These are phyloP conservation scores for Callitettix versicolor DNA, from an alignment of 1,140 invertebrate genomes.

Conservation along the genomic window DNA sequence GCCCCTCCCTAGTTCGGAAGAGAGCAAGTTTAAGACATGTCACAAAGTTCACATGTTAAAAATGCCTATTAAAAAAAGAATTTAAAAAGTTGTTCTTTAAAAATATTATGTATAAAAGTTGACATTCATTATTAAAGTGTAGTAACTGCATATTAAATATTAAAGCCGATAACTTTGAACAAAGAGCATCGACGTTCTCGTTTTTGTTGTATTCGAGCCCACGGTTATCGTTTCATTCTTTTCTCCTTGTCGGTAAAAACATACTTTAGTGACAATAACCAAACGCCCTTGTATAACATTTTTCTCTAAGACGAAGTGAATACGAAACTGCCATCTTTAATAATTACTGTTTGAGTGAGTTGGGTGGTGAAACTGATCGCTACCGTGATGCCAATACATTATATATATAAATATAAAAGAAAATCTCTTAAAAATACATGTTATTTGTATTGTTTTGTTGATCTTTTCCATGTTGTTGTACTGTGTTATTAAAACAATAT, in stretches of 20 bases:
- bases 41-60: background rate
- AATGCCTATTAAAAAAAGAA: slow-evolving; percentile 5
- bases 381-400: slow-evolving; percentile 9
- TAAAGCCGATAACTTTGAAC: slow-evolving; percentile 2
- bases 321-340: slow-evolving; percentile 14
- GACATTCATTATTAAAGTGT: slow-evolving; percentile 18
- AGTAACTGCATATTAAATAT: slow-evolving; percentile 13
- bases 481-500: slow-evolving; percentile 13
- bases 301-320: slow-evolving; percentile 12
- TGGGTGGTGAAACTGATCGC: background rate
- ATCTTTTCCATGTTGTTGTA: slow-evolving; percentile 15
- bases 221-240: too few species aligned
- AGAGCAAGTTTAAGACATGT: background rate
- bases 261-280: slow-evolving; percentile 16
- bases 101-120: slow-evolving; percentile 18
- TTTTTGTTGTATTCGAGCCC: too few species aligned
- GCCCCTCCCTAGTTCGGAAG: slow-evolving; percentile 3
- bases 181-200: background rate
- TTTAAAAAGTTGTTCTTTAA: slow-evolving; percentile 10
- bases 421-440: slow-evolving; percentile 1
- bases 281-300: background rate
- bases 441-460: slow-evolving; percentile 13
- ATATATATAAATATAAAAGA: slow-evolving; percentile 5
- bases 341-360: slow-evolving; percentile 12
- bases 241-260: background rate